Conservation (phyloP, 2,797 vertebrate species). For the Anabas testudineus region DNA sequence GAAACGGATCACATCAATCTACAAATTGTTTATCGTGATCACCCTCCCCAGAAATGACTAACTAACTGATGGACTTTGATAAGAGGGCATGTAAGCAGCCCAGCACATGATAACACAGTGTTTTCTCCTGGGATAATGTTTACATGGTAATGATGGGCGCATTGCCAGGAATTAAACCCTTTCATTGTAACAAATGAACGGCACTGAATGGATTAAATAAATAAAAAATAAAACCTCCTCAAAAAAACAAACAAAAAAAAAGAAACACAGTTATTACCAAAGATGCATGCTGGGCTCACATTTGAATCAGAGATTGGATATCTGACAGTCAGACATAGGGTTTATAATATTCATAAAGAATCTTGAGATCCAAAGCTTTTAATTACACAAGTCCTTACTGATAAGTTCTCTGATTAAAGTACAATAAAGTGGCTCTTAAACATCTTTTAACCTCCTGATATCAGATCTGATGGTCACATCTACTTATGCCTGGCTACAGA, state of each 20-base stretch:
- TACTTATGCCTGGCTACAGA: not conserved
- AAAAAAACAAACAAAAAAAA: not conserved
- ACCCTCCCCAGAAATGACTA: conserved; percentile 14
- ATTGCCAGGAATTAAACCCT: conserved; percentile 13
- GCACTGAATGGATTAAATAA: not conserved
- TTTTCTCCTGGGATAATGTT: conserved; percentile 2
- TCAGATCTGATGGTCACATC: not conserved
- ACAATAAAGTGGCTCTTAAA: not conserved
- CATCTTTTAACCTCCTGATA: too few species aligned
- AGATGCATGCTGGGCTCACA: not conserved
- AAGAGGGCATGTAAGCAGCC: conserved; percentile 22
- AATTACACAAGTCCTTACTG: not conserved
- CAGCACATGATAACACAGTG: not conserved
- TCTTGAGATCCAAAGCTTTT: not conserved
- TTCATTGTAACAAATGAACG: not conserved
- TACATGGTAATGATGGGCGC: not conserved
- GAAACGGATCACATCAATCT: not conserved
- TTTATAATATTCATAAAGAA: too few species aligned
- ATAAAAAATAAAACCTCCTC: too few species aligned
- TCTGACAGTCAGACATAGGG: too few species aligned
- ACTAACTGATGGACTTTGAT: conserved; percentile 69
- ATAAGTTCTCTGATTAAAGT: not conserved
- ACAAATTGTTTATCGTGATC: not conserved
- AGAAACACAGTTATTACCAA: not conserved
- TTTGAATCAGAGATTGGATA: too few species aligned